Percentiles rank a stretch among this genome's conserved stretches.
Evolutionary conservation across 2,888 invertebrate species (phyloP).

Genomic region (Drosophila mayaguana): DNA sequence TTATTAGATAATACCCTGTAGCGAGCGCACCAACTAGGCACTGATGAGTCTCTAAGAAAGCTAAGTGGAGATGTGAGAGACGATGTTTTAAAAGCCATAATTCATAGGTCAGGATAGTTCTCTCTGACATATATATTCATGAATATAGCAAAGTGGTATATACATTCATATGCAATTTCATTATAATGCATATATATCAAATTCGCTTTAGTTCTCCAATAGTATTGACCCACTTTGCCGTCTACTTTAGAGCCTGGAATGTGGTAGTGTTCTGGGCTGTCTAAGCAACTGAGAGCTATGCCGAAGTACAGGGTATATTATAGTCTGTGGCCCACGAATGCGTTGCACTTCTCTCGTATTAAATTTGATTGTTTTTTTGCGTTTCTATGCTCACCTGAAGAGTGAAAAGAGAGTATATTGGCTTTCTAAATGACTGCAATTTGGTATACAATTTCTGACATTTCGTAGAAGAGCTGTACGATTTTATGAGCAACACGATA

Average conservation of each 20-base stretch:
- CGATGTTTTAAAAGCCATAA: not conserved
- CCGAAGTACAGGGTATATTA: not conserved
- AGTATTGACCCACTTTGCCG: not conserved
- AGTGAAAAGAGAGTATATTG: not conserved
- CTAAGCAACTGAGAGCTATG: not conserved
- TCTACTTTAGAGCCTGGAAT: not conserved
- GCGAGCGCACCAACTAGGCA: not conserved
- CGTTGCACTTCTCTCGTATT: not conserved
- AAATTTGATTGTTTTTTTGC: not conserved
- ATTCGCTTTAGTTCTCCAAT: not conserved
- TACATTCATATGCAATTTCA: not conserved
- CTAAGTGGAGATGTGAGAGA: too few species aligned
- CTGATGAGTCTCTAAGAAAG: not conserved
- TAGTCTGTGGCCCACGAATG: not conserved
- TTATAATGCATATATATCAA: not conserved
- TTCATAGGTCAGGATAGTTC: not conserved
- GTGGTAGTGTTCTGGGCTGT: not conserved
- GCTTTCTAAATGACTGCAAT: not conserved
- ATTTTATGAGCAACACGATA: too few species aligned
- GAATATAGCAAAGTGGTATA: not conserved
- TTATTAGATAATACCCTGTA: constrained; percentile 27
- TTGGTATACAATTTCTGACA: too few species aligned
- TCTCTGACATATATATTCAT: not conserved
- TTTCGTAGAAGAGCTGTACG: too few species aligned
- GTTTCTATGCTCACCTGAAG: too few species aligned